These are phyloP conservation scores for Moxostoma hubbsi DNA, from an alignment of 2,797 vertebrate species.

Conservation along the genomic window DNA sequence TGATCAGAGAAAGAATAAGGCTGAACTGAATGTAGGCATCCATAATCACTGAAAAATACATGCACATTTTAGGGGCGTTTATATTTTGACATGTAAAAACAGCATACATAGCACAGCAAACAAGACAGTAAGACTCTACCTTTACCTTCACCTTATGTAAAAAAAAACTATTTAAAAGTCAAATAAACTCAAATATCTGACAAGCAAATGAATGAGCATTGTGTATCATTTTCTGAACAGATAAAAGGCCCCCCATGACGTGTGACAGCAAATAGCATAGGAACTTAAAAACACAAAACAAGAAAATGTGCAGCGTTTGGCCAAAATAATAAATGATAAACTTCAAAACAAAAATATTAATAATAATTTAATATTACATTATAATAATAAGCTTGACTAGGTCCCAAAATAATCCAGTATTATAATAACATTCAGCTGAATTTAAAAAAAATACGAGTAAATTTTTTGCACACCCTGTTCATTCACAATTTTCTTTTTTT, in stretches of 20 bases:
- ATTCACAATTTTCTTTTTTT: too few relatives aligned
- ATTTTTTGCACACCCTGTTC: too few relatives aligned
- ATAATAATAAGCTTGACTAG: too few relatives aligned
- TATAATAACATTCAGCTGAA: too few relatives aligned
- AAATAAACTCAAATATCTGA: neutral
- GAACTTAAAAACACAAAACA: neutral
- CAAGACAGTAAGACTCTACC: neutral
- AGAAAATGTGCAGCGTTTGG: too few relatives aligned
- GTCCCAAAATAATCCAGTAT: too few relatives aligned
- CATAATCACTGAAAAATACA: neutral
- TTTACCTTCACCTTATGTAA: neutral
- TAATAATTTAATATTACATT: too few relatives aligned
- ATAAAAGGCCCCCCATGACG: neutral
- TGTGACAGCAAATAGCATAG: neutral
- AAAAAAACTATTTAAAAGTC: neutral
- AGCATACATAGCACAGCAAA: neutral
- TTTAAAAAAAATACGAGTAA: too few relatives aligned
- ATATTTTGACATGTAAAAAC: neutral
- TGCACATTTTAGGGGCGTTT: neutral
- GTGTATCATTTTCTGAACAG: neutral
- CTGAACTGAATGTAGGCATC: neutral
- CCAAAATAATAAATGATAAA: too few relatives aligned
- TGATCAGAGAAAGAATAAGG: neutral
- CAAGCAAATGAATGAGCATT: neutral
- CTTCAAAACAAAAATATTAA: too few relatives aligned